Evolutionary conservation across 2,888 invertebrate genomes (phyloP).

Genomic region (Acheta domesticus): DNA sequence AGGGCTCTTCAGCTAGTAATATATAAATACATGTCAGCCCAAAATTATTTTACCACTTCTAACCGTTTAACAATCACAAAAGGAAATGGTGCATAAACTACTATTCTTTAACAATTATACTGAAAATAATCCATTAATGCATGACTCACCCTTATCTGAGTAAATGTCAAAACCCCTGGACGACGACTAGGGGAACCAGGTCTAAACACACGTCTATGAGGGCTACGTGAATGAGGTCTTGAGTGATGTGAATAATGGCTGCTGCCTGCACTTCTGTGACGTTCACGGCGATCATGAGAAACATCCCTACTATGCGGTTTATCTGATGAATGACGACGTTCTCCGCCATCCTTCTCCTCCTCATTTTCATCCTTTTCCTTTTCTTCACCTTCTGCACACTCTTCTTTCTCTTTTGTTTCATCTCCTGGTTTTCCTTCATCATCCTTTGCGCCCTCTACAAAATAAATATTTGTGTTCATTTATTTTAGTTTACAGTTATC

Average conservation of each 20-base stretch:
- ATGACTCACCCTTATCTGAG: constrained; percentile 68
- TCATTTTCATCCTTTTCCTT: constrained; percentile 47
- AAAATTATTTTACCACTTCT: no score
- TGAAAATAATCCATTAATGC: not conserved
- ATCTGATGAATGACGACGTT: constrained; percentile 27
- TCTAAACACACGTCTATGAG: constrained; percentile 23
- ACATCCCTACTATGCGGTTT: constrained; percentile 19
- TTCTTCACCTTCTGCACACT: constrained; percentile 50
- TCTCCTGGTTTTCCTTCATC: constrained; percentile 32
- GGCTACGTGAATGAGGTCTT: constrained; percentile 31
- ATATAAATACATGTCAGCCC: no score
- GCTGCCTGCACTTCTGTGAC: constrained; percentile 34
- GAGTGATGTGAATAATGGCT: constrained; percentile 33
- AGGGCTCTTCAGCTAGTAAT: no score
- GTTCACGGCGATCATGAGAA: constrained; percentile 20
- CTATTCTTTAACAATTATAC: no score
- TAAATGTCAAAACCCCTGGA: constrained; percentile 70
- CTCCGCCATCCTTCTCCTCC: constrained; percentile 49
- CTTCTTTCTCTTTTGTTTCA: constrained; percentile 46
- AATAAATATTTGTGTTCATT: not conserved
- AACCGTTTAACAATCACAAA: no score
- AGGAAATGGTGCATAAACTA: no score
- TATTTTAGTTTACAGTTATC: not conserved
- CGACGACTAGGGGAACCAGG: constrained; percentile 45
- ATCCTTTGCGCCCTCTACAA: constrained; percentile 20